These are phyloP conservation scores for Parelbella ahira DNA, from an alignment of 2,888 invertebrate genomes.

Conservation along the genomic window DNA sequence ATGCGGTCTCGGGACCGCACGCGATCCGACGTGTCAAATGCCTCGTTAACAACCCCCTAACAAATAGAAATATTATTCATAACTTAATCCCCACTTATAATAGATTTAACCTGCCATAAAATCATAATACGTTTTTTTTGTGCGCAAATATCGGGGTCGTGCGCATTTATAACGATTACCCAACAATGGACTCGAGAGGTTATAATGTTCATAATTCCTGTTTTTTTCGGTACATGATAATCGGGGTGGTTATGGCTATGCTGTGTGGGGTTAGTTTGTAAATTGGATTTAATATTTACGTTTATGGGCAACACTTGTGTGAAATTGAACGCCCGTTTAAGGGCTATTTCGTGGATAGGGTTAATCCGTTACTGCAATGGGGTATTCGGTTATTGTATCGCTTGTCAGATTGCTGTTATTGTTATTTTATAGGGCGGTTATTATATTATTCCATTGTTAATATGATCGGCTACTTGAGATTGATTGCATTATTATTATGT, in stretches of 20 bases:
- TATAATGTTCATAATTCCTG: slow-evolving; percentile 76
- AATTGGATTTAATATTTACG: slow-evolving; percentile 80
- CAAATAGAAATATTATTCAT: slow-evolving; percentile 76
- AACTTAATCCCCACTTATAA: slow-evolving; percentile 77
- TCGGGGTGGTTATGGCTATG: slow-evolving; percentile 54
- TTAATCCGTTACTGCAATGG: slow-evolving; percentile 51
- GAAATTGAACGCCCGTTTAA: slow-evolving; percentile 74
- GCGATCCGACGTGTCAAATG: slow-evolving; percentile 70
- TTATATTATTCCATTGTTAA: slow-evolving; percentile 7
- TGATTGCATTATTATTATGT: slow-evolving; percentile 4
- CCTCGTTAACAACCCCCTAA: slow-evolving; percentile 72
- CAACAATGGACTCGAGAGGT: slow-evolving; percentile 66
- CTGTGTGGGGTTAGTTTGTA: slow-evolving; percentile 56
- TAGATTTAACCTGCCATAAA: slow-evolving; percentile 79
- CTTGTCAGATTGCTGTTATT: slow-evolving; percentile 11
- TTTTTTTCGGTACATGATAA: slow-evolving; percentile 63
- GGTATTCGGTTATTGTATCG: slow-evolving; percentile 28
- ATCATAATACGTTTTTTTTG: slow-evolving; percentile 71
- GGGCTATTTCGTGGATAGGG: slow-evolving; percentile 60
- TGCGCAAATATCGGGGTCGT: slow-evolving; percentile 62
- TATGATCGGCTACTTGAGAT: slow-evolving; percentile 12
- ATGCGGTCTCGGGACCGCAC: slow-evolving; percentile 47
- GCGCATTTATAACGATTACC: slow-evolving; percentile 59
- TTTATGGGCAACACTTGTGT: slow-evolving; percentile 72
- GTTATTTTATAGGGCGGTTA: slow-evolving; percentile 12